Evolutionary conservation across 2,888 invertebrate genomes (phyloP).

Genomic region (Platycheirus albimanus): DNA sequence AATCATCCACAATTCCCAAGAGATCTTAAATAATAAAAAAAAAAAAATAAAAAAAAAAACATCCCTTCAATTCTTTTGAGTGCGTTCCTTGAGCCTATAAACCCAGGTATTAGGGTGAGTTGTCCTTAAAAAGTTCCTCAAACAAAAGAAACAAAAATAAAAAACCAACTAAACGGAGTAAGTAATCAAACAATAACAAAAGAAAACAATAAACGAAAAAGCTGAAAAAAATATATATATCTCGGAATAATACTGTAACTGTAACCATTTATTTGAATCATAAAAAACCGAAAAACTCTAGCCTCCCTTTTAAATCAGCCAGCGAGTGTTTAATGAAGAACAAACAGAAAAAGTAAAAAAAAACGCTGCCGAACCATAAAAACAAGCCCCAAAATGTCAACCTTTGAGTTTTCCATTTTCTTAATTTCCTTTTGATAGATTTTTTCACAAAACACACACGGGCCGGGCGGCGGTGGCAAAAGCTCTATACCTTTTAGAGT

Average conservation of each 20-base stretch:
- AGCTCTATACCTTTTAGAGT: constrained; percentile 27
- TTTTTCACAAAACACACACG: constrained; percentile 10
- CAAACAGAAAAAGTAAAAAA: constrained; percentile 20
- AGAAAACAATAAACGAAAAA: constrained; percentile 63
- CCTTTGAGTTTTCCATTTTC: constrained; percentile 72
- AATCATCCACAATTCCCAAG: neutral
- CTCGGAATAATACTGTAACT: constrained; percentile 42
- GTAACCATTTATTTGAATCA: constrained; percentile 44
- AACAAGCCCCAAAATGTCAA: constrained; percentile 62
- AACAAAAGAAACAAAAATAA: constrained; percentile 28
- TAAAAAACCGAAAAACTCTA: constrained; percentile 40
- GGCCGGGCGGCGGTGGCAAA: neutral
- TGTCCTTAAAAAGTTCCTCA: constrained; percentile 26
- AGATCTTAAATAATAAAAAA: constrained; percentile 21
- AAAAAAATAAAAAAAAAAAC: constrained; percentile 23
- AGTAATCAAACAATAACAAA: constrained; percentile 65
- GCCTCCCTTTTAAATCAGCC: neutral
- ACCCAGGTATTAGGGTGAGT: constrained; percentile 44
- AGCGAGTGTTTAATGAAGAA: constrained; percentile 55
- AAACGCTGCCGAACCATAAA: constrained; percentile 35
- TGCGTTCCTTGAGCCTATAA: constrained; percentile 48
- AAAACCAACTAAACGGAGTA: constrained; percentile 58
- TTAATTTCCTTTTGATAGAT: constrained; percentile 70
- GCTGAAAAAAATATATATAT: constrained; percentile 32
- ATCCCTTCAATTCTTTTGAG: constrained; percentile 1